Evolutionary conservation across 2,888 invertebrate species (phyloP).

Genomic region (Omphaloscelis lunosa): DNA sequence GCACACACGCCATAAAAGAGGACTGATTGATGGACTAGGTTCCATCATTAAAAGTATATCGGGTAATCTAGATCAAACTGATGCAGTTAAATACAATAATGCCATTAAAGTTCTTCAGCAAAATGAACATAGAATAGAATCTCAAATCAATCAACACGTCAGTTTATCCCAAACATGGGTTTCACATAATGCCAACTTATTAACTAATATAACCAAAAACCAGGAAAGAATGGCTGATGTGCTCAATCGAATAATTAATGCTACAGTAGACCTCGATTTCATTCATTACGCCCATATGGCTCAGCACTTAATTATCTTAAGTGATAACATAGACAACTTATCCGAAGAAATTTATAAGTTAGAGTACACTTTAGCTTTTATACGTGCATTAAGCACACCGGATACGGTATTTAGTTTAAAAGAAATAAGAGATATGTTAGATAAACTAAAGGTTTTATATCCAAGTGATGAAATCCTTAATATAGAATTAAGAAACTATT

Average conservation of each 20-base stretch:
- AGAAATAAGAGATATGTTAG: no score
- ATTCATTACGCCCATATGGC: slow-evolving; percentile 4
- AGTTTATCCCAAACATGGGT: slow-evolving; percentile 2
- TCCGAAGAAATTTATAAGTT: no score
- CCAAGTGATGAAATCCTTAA: no score
- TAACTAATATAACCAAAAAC: slow-evolving; percentile 8
- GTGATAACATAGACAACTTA: no score
- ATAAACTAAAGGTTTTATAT: no score
- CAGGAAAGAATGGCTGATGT: background rate
- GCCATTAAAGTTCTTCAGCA: background rate
- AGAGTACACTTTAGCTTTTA: no score
- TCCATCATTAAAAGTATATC: background rate
- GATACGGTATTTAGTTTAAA: no score
- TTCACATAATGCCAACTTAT: no score
- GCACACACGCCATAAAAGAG: no score
- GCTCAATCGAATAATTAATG: background rate
- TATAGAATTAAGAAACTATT: no score
- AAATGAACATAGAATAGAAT: background rate
- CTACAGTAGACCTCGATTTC: background rate
- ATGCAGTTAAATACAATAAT: slow-evolving; percentile 2
- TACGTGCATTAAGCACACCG: no score
- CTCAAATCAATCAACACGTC: no score
- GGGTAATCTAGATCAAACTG: background rate
- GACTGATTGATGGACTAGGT: background rate
- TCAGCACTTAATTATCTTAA: background rate